phyloP scores from a whole-genome alignment of 53 echinoderm and acorn worm species.

The Luidia sarsii region DNA sequence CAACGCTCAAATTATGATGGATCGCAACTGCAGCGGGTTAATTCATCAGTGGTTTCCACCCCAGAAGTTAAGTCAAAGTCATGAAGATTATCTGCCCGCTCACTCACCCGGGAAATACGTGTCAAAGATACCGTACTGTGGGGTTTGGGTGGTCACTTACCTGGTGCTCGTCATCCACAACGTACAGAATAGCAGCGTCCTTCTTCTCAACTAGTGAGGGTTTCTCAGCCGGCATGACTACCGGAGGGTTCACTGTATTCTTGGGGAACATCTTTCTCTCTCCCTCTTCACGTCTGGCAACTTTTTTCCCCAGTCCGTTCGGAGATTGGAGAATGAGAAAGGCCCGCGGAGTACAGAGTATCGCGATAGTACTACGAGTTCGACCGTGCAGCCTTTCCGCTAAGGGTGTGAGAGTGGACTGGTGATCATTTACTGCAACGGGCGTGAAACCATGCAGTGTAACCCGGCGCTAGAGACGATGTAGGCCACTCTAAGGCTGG shows the following conservation, averaged over 20 bases:
- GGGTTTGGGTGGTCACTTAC: background rate
- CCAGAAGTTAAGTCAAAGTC: no score
- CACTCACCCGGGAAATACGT: no score
- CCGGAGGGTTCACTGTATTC: background rate
- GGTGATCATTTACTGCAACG: background rate
- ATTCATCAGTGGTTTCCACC: no score
- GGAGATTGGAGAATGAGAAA: background rate
- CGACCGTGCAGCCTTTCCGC: background rate
- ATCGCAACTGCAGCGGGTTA: no score
- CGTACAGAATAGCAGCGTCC: background rate
- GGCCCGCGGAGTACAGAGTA: background rate
- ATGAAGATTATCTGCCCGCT: no score
- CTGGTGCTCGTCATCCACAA: background rate
- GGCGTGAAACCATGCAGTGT: background rate
- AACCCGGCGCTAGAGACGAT: no score
- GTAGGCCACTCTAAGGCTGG: no score
- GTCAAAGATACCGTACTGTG: no score
- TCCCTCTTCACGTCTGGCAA: background rate
- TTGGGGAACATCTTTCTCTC: conserved; percentile 7
- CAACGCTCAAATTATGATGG: no score
- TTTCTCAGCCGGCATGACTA: background rate
- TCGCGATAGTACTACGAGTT: background rate
- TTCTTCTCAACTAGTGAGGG: background rate
- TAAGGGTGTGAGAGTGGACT: background rate
- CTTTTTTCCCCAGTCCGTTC: background rate